A percentile compares a stretch with the other conserved stretches of the same genome.
These are phyloP conservation scores for Dendrolimus punctatus DNA, from an alignment of 1,140 invertebrate species.

Conservation along the genomic window DNA sequence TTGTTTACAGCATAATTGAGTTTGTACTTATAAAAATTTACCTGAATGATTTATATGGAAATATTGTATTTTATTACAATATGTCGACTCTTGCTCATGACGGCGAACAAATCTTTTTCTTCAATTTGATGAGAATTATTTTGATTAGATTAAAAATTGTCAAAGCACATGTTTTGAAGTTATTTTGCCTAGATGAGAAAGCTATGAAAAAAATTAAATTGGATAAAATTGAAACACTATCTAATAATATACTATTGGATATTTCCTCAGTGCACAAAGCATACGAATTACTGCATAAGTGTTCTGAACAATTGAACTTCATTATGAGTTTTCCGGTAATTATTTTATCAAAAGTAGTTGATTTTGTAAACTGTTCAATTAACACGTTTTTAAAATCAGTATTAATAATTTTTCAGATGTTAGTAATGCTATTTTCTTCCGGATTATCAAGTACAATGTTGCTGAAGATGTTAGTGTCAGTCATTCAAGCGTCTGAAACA, in stretches of 20 bases:
- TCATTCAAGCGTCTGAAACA: conserved; percentile 13
- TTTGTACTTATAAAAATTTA: conserved; percentile 7
- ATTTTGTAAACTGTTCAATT: background rate
- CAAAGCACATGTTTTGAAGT: conserved; percentile 30
- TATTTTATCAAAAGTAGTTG: conserved; percentile 7
- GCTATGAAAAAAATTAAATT: conserved; percentile 8
- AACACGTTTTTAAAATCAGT: background rate
- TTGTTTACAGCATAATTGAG: conserved; percentile 17
- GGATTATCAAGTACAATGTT: conserved; percentile 29
- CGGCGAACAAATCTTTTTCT: conserved; percentile 24
- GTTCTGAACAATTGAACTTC: conserved; percentile 33
- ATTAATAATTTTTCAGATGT: conserved; percentile 26
- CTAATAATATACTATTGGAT: conserved; percentile 25
- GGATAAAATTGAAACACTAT: conserved; percentile 22
- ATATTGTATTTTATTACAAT: conserved; percentile 8
- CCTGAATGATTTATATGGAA: conserved; percentile 2
- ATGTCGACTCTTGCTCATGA: conserved; percentile 23
- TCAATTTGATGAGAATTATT: conserved; percentile 18
- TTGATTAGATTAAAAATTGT: conserved; percentile 22
- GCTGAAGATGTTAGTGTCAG: conserved; percentile 21
- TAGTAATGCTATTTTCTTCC: conserved; percentile 25
- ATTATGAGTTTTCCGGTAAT: conserved; percentile 41
- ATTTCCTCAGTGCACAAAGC: conserved; percentile 29
- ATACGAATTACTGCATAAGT: conserved; percentile 44
- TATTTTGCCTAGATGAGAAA: conserved; percentile 13